These are phyloP conservation scores for Acanthococcus lagerstroemiae DNA, from an alignment of 2,888 invertebrate species.

Conservation along the genomic window DNA sequence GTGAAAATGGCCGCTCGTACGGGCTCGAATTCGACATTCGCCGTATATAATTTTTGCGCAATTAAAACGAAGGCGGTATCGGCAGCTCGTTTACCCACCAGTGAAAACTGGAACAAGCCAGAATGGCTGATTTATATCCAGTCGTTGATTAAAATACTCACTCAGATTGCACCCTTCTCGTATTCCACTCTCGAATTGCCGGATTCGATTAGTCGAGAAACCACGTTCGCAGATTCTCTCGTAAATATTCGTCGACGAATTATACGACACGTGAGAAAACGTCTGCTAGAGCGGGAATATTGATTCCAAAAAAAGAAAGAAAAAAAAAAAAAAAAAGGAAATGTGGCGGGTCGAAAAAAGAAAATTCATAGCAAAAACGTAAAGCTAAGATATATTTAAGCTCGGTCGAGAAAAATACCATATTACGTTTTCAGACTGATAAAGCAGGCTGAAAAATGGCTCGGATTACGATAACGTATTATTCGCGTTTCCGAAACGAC, in stretches of 20 bases:
- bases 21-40: too few species aligned
- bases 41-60: too few species aligned
- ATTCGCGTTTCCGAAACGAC: neutral
- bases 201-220: neutral
- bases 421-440: neutral
- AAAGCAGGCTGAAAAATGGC: neutral
- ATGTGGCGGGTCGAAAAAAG: neutral
- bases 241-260: too few species aligned
- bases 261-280: too few species aligned
- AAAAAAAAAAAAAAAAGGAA: neutral
- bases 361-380: neutral
- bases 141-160: too few species aligned
- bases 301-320: neutral
- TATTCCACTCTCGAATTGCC: too few species aligned
- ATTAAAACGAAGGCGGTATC: too few species aligned
- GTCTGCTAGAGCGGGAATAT: neutral
- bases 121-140: too few species aligned
- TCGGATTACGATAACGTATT: neutral
- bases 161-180: too few species aligned
- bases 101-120: too few species aligned
- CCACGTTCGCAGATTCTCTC: neutral
- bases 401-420: neutral
- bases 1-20: too few species aligned
- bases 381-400: neutral
- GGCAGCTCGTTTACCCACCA: too few species aligned